Conservation (phyloP, 2,888 invertebrate genomes). For the Phoenoteleia sp. region DNA sequence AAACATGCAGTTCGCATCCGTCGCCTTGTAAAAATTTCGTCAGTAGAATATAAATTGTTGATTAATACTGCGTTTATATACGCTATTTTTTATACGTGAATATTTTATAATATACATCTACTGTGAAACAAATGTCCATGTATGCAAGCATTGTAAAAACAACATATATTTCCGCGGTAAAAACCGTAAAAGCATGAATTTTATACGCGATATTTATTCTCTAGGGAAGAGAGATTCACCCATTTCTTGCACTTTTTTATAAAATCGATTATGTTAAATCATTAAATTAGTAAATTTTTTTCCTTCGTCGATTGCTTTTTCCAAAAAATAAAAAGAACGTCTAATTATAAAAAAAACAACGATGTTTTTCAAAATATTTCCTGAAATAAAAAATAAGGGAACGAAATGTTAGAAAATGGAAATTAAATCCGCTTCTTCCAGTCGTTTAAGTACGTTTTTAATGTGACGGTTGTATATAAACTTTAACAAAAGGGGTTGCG, state of each 20-base stretch:
- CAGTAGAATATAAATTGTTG: slow-evolving; percentile 31
- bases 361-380: no score
- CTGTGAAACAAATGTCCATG: slow-evolving; percentile 40
- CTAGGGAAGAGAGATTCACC: slow-evolving; percentile 23
- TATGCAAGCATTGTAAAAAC: slow-evolving; percentile 26
- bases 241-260: slow-evolving; percentile 21
- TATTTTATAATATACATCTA: slow-evolving; percentile 40
- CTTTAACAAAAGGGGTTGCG: not conserved
- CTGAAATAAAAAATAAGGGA: no score
- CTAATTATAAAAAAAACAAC: no score
- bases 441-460: no score
- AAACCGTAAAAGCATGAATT: slow-evolving; percentile 41
- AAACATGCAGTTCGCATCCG: not conserved
- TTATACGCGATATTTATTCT: slow-evolving; percentile 45
- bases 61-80: slow-evolving; percentile 29
- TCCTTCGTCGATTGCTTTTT: no score
- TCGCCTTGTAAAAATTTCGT: slow-evolving; percentile 3
- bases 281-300: slow-evolving; percentile 6
- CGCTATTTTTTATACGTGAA: slow-evolving; percentile 21
- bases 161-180: slow-evolving; percentile 36
- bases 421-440: no score
- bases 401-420: no score
- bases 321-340: no score
- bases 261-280: slow-evolving; percentile 37
- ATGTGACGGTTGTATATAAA: no score